Evolutionary conservation across 2,113 vertebrate genomes (phyloP).

Genomic region (Psilopsiagon aurifrons): DNA sequence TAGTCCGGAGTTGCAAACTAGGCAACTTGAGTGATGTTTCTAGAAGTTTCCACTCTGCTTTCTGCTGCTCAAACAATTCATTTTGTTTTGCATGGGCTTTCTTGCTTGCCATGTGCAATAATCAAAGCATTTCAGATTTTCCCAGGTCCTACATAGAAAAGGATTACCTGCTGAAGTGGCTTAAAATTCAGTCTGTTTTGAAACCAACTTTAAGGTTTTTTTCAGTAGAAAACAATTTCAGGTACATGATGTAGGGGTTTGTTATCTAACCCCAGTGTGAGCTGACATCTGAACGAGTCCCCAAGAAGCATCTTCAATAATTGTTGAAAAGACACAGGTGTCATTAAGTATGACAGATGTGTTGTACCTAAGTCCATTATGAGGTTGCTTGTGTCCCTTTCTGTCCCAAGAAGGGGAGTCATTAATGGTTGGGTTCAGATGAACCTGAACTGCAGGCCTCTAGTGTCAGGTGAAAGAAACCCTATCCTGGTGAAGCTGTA

Average conservation of each 20-base stretch:
- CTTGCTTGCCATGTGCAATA: background rate
- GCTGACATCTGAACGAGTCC: background rate
- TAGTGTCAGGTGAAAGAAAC: background rate
- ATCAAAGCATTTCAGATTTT: background rate
- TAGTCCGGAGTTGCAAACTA: background rate
- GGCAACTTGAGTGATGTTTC: fast-evolving
- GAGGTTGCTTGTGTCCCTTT: too few relatives aligned
- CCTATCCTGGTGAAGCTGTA: background rate
- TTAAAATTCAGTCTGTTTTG: background rate
- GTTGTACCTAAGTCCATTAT: fast-evolving
- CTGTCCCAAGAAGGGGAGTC: background rate
- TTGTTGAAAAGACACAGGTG: background rate
- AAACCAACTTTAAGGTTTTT: background rate
- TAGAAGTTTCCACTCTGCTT: background rate
- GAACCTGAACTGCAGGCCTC: background rate
- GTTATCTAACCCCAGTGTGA: background rate
- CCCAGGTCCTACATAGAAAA: background rate
- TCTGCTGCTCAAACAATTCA: background rate
- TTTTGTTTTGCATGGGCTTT: background rate
- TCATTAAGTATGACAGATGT: background rate
- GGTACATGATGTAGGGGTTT: background rate
- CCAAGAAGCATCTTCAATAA: background rate
- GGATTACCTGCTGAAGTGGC: background rate
- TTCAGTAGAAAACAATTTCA: background rate
- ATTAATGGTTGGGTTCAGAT: background rate